Conservation (phyloP, 2,797 vertebrate genomes). For the Lutjanus campechanus region DNA sequence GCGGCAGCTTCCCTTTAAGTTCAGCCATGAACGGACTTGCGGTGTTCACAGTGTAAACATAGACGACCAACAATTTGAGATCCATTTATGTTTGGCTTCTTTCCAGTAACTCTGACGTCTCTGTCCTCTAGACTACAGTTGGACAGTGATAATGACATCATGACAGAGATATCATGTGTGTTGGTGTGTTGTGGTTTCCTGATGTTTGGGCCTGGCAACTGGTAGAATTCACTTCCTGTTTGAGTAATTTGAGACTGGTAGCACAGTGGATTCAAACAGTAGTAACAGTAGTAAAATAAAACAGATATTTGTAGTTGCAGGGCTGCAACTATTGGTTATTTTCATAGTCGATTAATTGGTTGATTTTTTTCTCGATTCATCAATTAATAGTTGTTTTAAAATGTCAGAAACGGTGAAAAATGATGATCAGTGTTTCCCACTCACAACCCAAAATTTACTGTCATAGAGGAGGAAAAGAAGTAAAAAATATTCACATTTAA, state of each 20-base stretch:
- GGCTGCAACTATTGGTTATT: too few relatives aligned
- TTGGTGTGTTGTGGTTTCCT: background rate
- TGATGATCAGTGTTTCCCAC: too few relatives aligned
- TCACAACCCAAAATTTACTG: too few relatives aligned
- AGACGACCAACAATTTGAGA: conserved; percentile 4
- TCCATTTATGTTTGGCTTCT: conserved; percentile 1
- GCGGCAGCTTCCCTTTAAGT: accelerated
- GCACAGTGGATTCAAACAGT: background rate
- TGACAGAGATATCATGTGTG: background rate
- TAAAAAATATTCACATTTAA: too few relatives aligned
- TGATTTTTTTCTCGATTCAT: too few relatives aligned
- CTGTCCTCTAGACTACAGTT: background rate
- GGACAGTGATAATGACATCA: background rate
- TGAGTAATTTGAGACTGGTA: background rate
- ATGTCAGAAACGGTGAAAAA: too few relatives aligned
- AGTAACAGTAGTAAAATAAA: background rate
- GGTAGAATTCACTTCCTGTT: background rate
- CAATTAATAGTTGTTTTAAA: too few relatives aligned
- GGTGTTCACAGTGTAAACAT: background rate
- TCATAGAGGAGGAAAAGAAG: too few relatives aligned
- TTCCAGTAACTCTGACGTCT: background rate
- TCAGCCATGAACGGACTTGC: background rate
- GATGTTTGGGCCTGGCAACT: background rate
- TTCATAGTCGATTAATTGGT: too few relatives aligned
- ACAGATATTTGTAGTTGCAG: background rate